Evolutionary conservation across 2,888 invertebrate genomes (phyloP), one percentile per base, ranked within the genome.

Genomic region (Strigamia maritima): DNA sequence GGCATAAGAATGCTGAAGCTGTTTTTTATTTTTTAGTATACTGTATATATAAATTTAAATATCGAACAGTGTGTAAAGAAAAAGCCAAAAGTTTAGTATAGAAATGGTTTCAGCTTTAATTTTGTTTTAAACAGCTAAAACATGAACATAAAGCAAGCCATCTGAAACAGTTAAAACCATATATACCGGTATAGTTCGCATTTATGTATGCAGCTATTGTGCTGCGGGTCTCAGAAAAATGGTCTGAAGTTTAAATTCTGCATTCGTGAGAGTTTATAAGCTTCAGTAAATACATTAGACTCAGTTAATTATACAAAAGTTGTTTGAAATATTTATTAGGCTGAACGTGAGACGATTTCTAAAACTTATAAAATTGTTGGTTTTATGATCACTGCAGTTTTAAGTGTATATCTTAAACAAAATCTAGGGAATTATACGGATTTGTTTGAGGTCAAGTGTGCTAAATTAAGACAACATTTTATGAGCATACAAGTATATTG

Each of bases 1-100:
- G 28, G 26, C 28, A 8, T 28, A 70, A 24, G 28, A 26, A 70
- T 28, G 26, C 70, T 70, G 12, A 70, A 24, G 12, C 24, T 26
- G 2, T 26, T 28, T 70, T 65, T 65, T 65, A 26, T 65, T 31
- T 31, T 31, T 35, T 35, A 8, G 35, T 35, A 35, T n/a, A n/a
- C n/a, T n/a, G n/a, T n/a, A n/a, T n/a, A n/a, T n/a, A n/a, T n/a
- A n/a, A 60, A 60, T 70, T 70, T 70, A 70, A 28, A 70, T 70
- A 70, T 70, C 28, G 70, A 70, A 70, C 70, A 70, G 70, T 26
- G 28, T 14, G 26, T 26, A 26, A 70, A 70, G 65, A n/a, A 49
- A 3, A n/a, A 49, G 54, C 19, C 22, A 16, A 54, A 19, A 16
- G 16, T n/a, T 1, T n/a, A 8, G 19, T 2, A 1, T 14, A 1